These are phyloP conservation scores for Lasioglossum lativentre DNA, from an alignment of 2,888 invertebrate genomes.

Conservation along the genomic window DNA sequence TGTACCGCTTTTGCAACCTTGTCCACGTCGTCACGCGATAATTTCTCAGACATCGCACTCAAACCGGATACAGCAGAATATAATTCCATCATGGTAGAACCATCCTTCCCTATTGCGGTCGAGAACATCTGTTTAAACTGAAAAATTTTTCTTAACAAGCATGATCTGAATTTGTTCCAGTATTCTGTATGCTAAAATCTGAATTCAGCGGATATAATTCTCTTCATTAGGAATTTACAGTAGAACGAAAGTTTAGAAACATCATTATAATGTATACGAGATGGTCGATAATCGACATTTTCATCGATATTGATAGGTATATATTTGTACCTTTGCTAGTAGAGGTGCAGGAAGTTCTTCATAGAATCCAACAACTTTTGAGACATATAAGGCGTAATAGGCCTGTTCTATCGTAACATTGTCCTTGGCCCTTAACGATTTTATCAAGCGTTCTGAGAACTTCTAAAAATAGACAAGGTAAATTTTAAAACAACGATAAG, in stretches of 20 bases:
- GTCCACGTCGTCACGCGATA: constrained; percentile 86
- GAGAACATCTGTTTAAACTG: constrained; percentile 82
- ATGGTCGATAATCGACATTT: neutral
- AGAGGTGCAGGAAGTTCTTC: constrained; percentile 85
- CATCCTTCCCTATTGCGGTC: constrained; percentile 88
- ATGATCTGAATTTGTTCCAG: neutral
- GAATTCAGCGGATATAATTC: constrained; percentile 56
- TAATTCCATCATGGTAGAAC: constrained; percentile 89
- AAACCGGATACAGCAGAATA: constrained; percentile 91
- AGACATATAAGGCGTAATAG: constrained; percentile 89
- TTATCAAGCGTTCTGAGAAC: constrained; percentile 85
- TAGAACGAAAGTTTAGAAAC: constrained; percentile 80
- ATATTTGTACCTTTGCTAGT: constrained; percentile 82
- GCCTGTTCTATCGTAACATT: constrained; percentile 84
- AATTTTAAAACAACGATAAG: neutral
- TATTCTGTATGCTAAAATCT: constrained; percentile 7
- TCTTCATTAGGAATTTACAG: constrained; percentile 75
- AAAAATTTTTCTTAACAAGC: neutral
- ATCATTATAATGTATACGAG: constrained; percentile 67
- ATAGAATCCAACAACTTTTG: constrained; percentile 87
- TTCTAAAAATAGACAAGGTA: constrained; percentile 77
- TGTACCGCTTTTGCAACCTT: constrained; percentile 91
- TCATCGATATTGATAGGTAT: neutral
- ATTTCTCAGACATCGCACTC: constrained; percentile 88
- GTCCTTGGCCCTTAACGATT: constrained; percentile 80